These are phyloP conservation scores for Gymnocypris eckloni DNA, from an alignment of 2,797 vertebrate genomes.

Conservation along the genomic window DNA sequence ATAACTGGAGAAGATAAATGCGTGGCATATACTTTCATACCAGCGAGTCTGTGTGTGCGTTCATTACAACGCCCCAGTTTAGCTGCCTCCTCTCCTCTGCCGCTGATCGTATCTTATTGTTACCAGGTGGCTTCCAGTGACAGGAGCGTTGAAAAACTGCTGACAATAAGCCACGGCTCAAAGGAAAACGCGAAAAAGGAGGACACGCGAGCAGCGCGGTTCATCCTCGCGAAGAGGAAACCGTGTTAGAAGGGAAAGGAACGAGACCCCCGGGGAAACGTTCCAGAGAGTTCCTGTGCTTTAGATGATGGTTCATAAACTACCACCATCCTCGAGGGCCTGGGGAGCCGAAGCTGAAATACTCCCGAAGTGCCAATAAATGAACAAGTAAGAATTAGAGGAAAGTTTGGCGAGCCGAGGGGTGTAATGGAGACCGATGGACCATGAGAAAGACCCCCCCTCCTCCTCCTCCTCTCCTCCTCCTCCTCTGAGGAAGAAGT, in stretches of 20 bases:
- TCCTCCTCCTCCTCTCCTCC: not conserved
- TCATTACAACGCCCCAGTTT: conserved; percentile 46
- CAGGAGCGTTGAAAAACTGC: conserved; percentile 46
- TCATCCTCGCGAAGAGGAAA: conserved; percentile 22
- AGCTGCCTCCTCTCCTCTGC: conserved; percentile 46
- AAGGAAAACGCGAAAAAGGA: conserved; percentile 34
- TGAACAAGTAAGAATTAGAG: conserved; percentile 18
- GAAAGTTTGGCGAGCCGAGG: not conserved
- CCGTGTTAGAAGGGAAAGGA: conserved; percentile 17
- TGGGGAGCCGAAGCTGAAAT: conserved; percentile 17
- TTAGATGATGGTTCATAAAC: conserved; percentile 45
- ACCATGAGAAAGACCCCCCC: not conserved
- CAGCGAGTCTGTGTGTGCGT: not conserved
- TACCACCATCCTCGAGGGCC: conserved; percentile 24
- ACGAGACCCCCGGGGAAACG: conserved; percentile 26
- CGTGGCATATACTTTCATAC: conserved; percentile 10
- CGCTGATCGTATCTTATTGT: conserved; percentile 45
- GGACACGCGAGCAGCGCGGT: conserved; percentile 1
- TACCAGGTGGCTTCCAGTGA: conserved; percentile 53
- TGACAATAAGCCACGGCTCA: conserved; percentile 53
- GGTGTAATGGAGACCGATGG: conserved; percentile 34
- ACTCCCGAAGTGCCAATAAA: conserved; percentile 21
- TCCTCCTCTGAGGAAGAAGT: not conserved
- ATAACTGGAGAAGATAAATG: conserved; percentile 43
- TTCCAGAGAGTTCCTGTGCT: conserved; percentile 34